A percentile compares a stretch with the other conserved stretches of the same genome.
phyloP scores from a whole-genome alignment of 1,140 invertebrate genomes.

The Onthophagus taurus region DNA sequence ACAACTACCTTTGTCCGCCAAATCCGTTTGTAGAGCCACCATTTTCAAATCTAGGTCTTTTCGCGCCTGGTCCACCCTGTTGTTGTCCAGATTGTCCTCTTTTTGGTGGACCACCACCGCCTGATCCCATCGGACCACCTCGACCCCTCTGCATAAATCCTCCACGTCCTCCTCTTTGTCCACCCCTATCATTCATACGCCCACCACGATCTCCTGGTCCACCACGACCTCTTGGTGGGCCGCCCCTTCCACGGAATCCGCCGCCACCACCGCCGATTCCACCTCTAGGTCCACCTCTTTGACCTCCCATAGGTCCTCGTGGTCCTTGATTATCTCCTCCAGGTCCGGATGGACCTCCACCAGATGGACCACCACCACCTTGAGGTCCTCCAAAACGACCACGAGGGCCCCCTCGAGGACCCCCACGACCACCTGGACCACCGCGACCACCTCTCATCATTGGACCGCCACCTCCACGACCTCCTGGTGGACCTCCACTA shows the following conservation, averaged over 20 bases:
- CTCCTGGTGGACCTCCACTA: conserved; percentile 9
- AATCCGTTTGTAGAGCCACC: conserved; percentile 6
- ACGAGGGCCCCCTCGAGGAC: conserved; percentile 4
- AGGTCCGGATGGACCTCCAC: neutral
- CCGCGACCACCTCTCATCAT: conserved; percentile 13
- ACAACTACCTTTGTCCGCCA: conserved; percentile 5
- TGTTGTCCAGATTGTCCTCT: conserved; percentile 8
- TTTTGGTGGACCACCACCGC: conserved; percentile 7
- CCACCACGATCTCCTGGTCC: conserved; percentile 10
- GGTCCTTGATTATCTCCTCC: neutral
- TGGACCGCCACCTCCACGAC: conserved; percentile 7
- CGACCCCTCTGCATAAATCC: conserved; percentile 9
- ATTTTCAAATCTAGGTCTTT: conserved; percentile 9
- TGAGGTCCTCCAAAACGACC: conserved; percentile 4
- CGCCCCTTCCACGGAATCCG: conserved; percentile 8
- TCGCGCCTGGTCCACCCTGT: conserved; percentile 6
- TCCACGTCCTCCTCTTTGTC: conserved; percentile 9
- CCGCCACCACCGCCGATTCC: conserved; percentile 4
- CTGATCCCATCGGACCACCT: conserved; percentile 7
- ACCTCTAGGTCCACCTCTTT: conserved; percentile 4
- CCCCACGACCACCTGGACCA: conserved; percentile 5
- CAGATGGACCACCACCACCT: conserved; percentile 1
- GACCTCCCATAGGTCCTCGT: conserved; percentile 1
- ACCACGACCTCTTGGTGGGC: conserved; percentile 6
- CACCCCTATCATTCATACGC: conserved; percentile 4